Evolutionary conservation across 2,888 invertebrate genomes (phyloP).

Genomic region (Oasisia sp.): DNA sequence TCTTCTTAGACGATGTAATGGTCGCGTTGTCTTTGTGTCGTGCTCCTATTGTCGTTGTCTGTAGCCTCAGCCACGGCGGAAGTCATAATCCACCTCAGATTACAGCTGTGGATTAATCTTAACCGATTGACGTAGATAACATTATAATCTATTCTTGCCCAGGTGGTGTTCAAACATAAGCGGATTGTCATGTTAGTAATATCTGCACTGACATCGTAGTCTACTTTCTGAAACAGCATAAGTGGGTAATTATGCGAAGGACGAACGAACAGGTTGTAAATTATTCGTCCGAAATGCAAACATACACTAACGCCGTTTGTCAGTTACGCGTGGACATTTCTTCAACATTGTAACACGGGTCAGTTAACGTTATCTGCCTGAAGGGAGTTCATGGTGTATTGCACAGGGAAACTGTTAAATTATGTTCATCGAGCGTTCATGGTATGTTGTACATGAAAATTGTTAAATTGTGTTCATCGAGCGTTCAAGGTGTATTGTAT

Average conservation of each 20-base stretch:
- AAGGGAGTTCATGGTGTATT: neutral
- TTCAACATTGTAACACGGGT: neutral
- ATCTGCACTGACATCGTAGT: neutral
- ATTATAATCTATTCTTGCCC: neutral
- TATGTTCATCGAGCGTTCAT: neutral
- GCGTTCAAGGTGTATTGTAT: neutral
- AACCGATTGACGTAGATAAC: neutral
- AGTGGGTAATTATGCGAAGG: neutral
- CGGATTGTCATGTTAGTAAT: neutral
- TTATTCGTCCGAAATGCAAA: neutral
- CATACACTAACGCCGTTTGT: neutral
- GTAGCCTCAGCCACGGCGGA: neutral
- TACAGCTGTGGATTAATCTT: neutral
- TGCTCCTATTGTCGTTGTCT: too few species aligned
- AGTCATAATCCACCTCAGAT: neutral
- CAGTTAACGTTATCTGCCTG: neutral
- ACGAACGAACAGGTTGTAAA: neutral
- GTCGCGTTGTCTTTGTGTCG: too few species aligned
- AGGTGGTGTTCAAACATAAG: neutral
- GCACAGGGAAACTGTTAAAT: neutral
- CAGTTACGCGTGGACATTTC: neutral
- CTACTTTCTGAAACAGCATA: neutral
- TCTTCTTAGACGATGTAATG: too few species aligned
- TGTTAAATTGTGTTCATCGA: neutral
- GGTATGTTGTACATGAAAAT: neutral